Evolutionary conservation across 1,140 invertebrate species (phyloP), one percentile per base, ranked within the genome.

Genomic region (Cherax destructor): DNA sequence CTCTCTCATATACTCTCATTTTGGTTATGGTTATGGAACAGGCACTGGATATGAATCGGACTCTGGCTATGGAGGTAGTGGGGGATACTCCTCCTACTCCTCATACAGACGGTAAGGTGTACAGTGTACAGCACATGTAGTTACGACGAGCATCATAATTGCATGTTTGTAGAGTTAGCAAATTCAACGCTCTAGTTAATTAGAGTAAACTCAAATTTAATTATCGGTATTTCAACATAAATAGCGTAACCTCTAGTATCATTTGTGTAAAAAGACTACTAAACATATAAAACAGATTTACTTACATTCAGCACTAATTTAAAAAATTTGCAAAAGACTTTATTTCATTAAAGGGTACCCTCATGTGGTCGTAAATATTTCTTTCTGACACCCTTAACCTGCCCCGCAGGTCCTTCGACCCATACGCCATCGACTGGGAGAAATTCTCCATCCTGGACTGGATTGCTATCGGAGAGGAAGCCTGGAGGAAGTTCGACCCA

Each of bases 401-500:
- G 24, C 30, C 47, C 18, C 47, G 30, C 78, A 93, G 93, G 84
- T 93, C 93, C 72, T 92, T 91, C 89, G 92, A 93, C 49, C 90
- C 92, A 30, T 92, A 93, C 80, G 81, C 83, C 50, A 92, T 93
- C 69, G 89, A 93, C 86, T 93, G 91, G 91, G 84, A 88, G 79
- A 93, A 92, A 79, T 91, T 94, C 77, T 93, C 93, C 79, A 93
- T 94, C 86, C 81, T 94, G n/a, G 93, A 94, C 92, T 94, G 93
- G 92, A 94, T 94, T 81, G 89, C 93, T 59, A 93, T 94, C 92
- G 92, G 93, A 69, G 93, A 94, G 79, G 93, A 94, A 86, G 87
- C 93, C 81, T 94, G 93, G 93, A 92, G 93, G 47, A 94, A 94
- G 69, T 94, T 94, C 86, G 93, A 94, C 88, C 91, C 93, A 41